phyloP scores from a whole-genome alignment of 2,113 vertebrate species.

The Ciconia boyciana region DNA sequence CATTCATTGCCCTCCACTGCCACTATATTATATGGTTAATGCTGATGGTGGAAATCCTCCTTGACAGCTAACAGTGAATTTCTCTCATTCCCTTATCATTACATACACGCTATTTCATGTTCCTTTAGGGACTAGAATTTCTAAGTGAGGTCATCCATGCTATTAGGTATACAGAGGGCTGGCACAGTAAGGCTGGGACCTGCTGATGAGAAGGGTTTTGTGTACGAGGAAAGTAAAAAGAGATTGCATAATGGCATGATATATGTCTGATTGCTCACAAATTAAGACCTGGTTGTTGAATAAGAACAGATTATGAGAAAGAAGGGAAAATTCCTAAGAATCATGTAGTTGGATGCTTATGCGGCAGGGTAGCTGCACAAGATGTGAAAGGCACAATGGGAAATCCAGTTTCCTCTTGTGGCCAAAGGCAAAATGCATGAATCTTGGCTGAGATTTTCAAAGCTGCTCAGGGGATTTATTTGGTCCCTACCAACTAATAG shows the following conservation, averaged over 20 bases:
- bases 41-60: constrained; percentile 76
- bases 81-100: constrained; percentile 66
- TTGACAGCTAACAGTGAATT: constrained; percentile 73
- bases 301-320: background rate
- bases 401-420: background rate
- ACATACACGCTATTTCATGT: constrained; percentile 36
- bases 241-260: background rate
- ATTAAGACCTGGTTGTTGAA: background rate
- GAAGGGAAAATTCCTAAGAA: background rate
- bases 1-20: constrained; percentile 80
- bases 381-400: background rate
- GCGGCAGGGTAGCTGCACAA: background rate
- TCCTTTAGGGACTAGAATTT: constrained; percentile 25
- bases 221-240: background rate
- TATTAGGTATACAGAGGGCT: background rate
- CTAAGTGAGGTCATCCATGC: background rate
- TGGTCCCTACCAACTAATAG: background rate
- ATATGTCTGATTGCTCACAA: background rate
- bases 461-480: background rate
- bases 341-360: background rate
- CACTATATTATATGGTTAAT: constrained; percentile 79
- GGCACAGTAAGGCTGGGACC: background rate
- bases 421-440: background rate
- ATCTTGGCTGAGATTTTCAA: background rate
- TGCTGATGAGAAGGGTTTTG: background rate